These are phyloP conservation scores for Caenorhabditis doughertyi DNA, from an alignment of 2,888 invertebrate genomes.

Conservation along the genomic window DNA sequence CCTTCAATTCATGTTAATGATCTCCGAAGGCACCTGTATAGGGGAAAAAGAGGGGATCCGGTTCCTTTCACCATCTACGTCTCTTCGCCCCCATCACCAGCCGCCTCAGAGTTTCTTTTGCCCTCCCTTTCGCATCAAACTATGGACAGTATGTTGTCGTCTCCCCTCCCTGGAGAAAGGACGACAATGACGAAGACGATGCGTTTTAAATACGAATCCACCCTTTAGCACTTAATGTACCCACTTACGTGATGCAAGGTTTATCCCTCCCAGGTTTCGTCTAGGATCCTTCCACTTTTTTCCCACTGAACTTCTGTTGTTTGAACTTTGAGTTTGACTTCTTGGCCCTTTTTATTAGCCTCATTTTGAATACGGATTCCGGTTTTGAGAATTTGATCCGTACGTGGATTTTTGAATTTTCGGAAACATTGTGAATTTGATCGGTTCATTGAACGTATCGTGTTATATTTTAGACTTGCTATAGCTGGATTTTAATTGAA, in stretches of 20 bases:
- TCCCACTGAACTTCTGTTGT: too few relatives aligned
- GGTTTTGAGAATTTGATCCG: too few relatives aligned
- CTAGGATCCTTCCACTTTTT: not conserved
- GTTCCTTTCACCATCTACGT: slow-evolving; percentile 2
- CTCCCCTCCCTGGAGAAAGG: slow-evolving; percentile 1
- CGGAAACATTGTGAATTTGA: too few relatives aligned
- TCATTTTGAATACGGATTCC: too few relatives aligned
- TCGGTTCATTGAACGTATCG: too few relatives aligned
- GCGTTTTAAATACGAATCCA: not conserved
- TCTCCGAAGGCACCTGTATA: slow-evolving; percentile 39
- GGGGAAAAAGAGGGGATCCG: slow-evolving; percentile 24
- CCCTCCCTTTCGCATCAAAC: slow-evolving; percentile 43
- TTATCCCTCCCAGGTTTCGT: not conserved
- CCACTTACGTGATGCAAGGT: not conserved
- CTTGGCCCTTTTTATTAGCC: too few relatives aligned
- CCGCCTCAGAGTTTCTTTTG: not conserved
- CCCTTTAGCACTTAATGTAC: not conserved
- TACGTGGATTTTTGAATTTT: too few relatives aligned
- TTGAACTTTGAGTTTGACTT: not conserved
- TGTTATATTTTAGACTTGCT: too few relatives aligned
- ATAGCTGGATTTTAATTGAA: too few relatives aligned
- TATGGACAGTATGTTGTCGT: slow-evolving; percentile 33
- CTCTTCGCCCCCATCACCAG: too few relatives aligned
- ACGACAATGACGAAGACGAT: not conserved
- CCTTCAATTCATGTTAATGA: slow-evolving; percentile 38